Percentiles rank a stretch among this genome's conserved stretches.
These are phyloP conservation scores for Chrysocyon brachyurus DNA, from an alignment of 2,797 vertebrate genomes.

Conservation along the genomic window DNA sequence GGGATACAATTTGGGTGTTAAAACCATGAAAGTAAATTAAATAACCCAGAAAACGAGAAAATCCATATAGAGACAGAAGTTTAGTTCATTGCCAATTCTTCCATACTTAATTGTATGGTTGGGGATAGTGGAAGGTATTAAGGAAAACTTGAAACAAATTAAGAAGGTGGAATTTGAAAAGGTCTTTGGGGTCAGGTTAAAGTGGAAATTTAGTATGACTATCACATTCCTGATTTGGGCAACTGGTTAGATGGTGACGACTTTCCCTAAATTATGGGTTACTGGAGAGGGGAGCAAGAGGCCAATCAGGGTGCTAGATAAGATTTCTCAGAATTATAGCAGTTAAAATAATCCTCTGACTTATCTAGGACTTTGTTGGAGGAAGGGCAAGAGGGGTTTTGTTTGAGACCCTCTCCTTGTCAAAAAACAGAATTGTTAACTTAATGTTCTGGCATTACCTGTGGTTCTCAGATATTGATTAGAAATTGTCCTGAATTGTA, in stretches of 20 bases:
- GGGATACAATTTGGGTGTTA: not conserved
- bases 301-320: not conserved
- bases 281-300: not conserved
- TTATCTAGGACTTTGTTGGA: conserved; percentile 3
- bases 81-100: not conserved
- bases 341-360: not conserved
- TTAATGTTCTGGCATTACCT: not conserved
- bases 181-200: not conserved
- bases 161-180: not conserved
- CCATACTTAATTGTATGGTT: not conserved
- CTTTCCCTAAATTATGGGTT: not conserved
- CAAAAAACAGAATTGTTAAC: not conserved
- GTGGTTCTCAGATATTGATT: not conserved
- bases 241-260: not conserved
- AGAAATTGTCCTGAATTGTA: conserved; percentile 30
- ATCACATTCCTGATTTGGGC: not conserved
- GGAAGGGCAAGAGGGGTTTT: not conserved
- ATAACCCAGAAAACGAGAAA: not conserved
- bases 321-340: not conserved
- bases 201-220: not conserved
- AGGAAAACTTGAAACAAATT: not conserved
- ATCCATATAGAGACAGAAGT: not conserved
- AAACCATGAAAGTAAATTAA: not conserved
- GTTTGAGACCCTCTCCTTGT: not conserved
- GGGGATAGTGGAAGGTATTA: not conserved